phyloP scores from a whole-genome alignment of 2,113 vertebrate species.

The Vidua chalybeata region DNA sequence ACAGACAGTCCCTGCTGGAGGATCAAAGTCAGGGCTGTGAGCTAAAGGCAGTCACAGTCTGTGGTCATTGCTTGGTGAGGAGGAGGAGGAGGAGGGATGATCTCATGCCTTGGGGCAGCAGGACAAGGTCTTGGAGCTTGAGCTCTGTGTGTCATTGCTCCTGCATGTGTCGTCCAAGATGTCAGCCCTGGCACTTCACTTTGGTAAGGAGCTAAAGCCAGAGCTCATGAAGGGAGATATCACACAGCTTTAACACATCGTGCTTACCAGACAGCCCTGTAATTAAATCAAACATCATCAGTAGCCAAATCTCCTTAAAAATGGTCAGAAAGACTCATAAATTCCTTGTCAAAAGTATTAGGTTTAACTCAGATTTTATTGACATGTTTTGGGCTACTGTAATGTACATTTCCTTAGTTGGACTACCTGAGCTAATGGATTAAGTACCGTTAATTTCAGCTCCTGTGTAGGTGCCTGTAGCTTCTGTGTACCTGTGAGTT shows the following conservation, averaged over 20 bases:
- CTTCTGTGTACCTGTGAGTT: not conserved
- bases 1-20: not conserved
- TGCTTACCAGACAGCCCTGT: fast-evolving
- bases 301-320: not conserved
- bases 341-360: not conserved
- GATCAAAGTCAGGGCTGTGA: not conserved
- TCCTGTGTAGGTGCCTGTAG: not conserved
- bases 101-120: not conserved
- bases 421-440: not conserved
- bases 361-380: not conserved
- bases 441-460: not conserved
- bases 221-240: not conserved
- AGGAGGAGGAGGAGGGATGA: not conserved
- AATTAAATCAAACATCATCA: not conserved
- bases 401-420: not conserved
- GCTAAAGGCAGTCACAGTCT: not conserved
- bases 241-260: not conserved
- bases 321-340: not conserved
- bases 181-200: not conserved
- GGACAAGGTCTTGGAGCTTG: not conserved
- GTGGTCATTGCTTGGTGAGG: not conserved
- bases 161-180: fast-evolving
- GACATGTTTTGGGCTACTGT: fast-evolving
- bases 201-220: not conserved
- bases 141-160: not conserved